Evolutionary conservation across 2,113 vertebrate species (phyloP), one percentile per base, ranked within the genome.

Genomic region (Eleginops maclovinus): DNA sequence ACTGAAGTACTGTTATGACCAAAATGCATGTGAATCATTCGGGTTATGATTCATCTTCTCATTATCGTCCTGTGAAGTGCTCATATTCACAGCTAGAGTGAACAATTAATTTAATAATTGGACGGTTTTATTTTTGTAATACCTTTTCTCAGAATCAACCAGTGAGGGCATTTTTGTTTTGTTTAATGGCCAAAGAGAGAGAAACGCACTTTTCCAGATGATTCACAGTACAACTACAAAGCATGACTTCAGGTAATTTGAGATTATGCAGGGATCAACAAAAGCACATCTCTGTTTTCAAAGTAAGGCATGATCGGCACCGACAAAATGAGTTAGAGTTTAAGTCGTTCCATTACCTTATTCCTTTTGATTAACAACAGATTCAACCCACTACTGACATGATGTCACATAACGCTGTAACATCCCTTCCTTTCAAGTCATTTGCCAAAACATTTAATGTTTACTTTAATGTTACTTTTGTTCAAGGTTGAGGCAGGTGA

Each of bases 401-500:
- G 11, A 74, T 54, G 46, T 51, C 26, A 69, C 28, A 24, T 26
- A 47, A 82, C 64, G 55, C 71, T 72, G 44, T 80, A 40, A 69
- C 59, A 66, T 44, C 5, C n/a, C n/a, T n/a, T n/a, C n/a, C n/a
- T n/a, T n/a, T n/a, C n/a, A n/a, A n/a, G n/a, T n/a, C n/a, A n/a
- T 13, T 13, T 19, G 26, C 5, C 43, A 7, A 49, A 24, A 75
- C 49, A 51, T 58, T 7, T 41, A 59, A 47, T n/a, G 36, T 17
- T 22, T 47, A 61, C 36, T 54, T 12, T 28, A 28, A 70, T 75
- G 31, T 36, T 31, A 31, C 75, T 61, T 72, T 61, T 56, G n/a
- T 43, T 60, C 16, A 67, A 36, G 49, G 51, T 41, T 77, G 4
- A 71, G 74, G 53, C 24, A 36, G 68, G 55, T 36, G 26, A 71